These are phyloP conservation scores for Eilema caniola DNA, from an alignment of 2,888 invertebrate species.

Conservation along the genomic window DNA sequence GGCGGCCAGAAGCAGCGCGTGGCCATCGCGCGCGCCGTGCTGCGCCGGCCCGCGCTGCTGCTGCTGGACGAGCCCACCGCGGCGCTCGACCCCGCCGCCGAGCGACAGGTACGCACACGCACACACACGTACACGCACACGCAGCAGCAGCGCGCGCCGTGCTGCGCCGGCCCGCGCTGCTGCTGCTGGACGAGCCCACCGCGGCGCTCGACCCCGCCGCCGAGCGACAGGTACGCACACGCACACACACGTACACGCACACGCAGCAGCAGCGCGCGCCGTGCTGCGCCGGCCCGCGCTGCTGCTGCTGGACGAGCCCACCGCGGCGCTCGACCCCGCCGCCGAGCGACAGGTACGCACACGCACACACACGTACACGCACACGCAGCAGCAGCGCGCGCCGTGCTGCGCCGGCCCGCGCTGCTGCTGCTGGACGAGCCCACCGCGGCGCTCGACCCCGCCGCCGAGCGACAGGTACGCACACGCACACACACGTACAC, in stretches of 20 bases:
- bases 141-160: slow-evolving; percentile 94
- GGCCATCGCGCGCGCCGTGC: slow-evolving; percentile 93
- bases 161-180: slow-evolving; percentile 90
- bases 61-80: slow-evolving; percentile 94
- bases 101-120: slow-evolving; percentile 74
- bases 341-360: slow-evolving; percentile 86
- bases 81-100: slow-evolving; percentile 93
- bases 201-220: slow-evolving; percentile 93
- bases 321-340: slow-evolving; percentile 93
- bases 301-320: slow-evolving; percentile 93
- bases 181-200: slow-evolving; percentile 93
- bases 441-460: slow-evolving; percentile 93
- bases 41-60: slow-evolving; percentile 90
- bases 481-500: too few relatives aligned
- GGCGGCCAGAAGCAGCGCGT: slow-evolving; percentile 95
- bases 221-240: slow-evolving; percentile 81
- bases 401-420: slow-evolving; percentile 90
- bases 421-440: slow-evolving; percentile 93
- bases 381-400: too few relatives aligned
- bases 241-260: too few relatives aligned
- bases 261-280: too few relatives aligned
- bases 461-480: slow-evolving; percentile 87
- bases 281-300: slow-evolving; percentile 91
- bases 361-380: too few relatives aligned
- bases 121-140: too few relatives aligned